Evolutionary conservation across 2,797 vertebrate genomes (phyloP).

Genomic region (Vultur gryphus): DNA sequence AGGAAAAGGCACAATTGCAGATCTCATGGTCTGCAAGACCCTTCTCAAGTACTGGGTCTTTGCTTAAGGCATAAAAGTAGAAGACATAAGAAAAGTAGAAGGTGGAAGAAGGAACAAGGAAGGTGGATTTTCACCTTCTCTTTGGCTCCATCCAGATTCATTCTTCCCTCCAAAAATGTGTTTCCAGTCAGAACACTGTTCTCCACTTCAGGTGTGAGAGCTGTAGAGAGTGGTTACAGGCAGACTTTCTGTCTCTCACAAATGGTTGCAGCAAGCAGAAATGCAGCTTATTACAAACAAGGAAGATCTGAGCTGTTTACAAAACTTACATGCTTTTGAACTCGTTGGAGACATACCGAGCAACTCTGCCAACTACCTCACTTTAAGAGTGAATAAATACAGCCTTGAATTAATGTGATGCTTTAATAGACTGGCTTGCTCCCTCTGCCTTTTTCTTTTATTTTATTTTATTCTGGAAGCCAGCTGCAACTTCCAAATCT

Average conservation of each 20-base stretch:
- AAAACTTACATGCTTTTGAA: background rate
- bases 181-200: background rate
- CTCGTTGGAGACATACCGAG: background rate
- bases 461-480: background rate
- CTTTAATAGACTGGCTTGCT: background rate
- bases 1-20: background rate
- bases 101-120: background rate
- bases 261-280: background rate
- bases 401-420: conserved; percentile 1
- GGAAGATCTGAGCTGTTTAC: background rate
- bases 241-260: background rate
- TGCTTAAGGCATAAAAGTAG: background rate
- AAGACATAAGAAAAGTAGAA: background rate
- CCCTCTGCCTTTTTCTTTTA: background rate
- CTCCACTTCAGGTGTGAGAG: background rate
- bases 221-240: background rate
- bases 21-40: background rate
- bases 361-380: background rate
- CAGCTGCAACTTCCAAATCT: background rate
- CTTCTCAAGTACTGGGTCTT: background rate
- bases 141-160: background rate
- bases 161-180: background rate
- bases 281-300: background rate
- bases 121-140: background rate
- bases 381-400: conserved; percentile 5